Conservation (phyloP, 2,113 vertebrate genomes). For the Sceloporus tristichus region DNA sequence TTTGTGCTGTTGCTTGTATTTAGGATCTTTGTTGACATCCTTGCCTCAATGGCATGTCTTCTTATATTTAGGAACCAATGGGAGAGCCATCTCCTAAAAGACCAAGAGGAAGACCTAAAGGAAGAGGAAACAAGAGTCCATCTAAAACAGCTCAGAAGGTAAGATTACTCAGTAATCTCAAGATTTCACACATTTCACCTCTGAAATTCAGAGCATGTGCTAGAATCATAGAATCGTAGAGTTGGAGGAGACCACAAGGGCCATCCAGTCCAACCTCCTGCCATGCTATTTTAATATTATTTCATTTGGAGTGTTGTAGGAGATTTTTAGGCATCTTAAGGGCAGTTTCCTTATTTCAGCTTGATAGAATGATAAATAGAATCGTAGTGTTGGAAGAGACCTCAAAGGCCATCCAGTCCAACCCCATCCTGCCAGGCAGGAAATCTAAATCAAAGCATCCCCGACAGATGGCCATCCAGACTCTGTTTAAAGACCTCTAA, state of each 20-base stretch:
- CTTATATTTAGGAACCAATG: slow-evolving; percentile 86
- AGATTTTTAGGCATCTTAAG: background rate
- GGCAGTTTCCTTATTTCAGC: background rate
- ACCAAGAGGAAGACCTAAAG: slow-evolving; percentile 96
- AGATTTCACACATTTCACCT: slow-evolving; percentile 35
- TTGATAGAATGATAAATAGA: too few species aligned
- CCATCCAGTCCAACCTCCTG: too few species aligned
- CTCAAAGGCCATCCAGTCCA: too few species aligned
- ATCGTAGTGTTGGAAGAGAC: too few species aligned
- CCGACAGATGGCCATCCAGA: too few species aligned
- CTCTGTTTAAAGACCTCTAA: too few species aligned
- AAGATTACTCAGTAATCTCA: slow-evolving; percentile 72
- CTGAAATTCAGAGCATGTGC: slow-evolving; percentile 28
- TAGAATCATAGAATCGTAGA: too few species aligned
- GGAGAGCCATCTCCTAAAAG: slow-evolving; percentile 96
- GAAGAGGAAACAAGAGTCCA: slow-evolving; percentile 98
- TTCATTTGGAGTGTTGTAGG: slow-evolving; percentile 26
- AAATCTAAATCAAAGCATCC: too few species aligned
- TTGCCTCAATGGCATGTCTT: slow-evolving; percentile 78
- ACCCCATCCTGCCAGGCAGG: too few species aligned
- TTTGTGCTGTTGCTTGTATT: slow-evolving; percentile 50
- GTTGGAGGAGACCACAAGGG: too few species aligned
- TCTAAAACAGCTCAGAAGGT: slow-evolving; percentile 97
- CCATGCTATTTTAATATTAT: slow-evolving; percentile 46
- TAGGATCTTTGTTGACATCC: slow-evolving; percentile 61